Base-by-base conservation (phyloP, 2,888 invertebrate genomes). In the Hypsopygia costalis region DNA sequence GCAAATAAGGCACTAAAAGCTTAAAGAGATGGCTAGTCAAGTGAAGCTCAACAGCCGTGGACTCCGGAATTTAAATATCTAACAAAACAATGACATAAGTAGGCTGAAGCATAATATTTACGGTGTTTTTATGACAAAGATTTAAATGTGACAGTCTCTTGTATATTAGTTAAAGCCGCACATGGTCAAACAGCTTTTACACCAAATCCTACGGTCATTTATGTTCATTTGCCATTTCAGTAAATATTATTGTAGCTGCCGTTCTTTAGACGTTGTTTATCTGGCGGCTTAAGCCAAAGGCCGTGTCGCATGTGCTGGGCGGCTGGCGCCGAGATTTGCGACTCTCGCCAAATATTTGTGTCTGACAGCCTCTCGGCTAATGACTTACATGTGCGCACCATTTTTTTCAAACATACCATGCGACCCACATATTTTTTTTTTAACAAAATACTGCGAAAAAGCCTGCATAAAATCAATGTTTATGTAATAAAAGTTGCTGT, bases 121-220 rank as follows among this genome's bases (percentile, higher is more conserved):
- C n/a, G n/a, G n/a, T n/a, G n/a, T n/a, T n/a, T n/a, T n/a, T n/a
- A n/a, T n/a, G n/a, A n/a, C n/a, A n/a, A n/a, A n/a, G n/a, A n/a
- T n/a, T n/a, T n/a, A n/a, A n/a, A n/a, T n/a, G n/a, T n/a, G n/a
- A n/a, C n/a, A n/a, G n/a, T n/a, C n/a, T n/a, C n/a, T n/a, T 16
- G 4, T 16, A 16, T 4, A 16, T 16, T 16, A 16, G 16, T 16
- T 16, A 16, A 16, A 4, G 3, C 16, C 16, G 4, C 2, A 16
- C 16, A n/a, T 29, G 29, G 5, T n/a, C 39, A 36, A 41, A 29
- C 36, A 37, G 39, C 39, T 29, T 41, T 36, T 68, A 70, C 69
- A 69, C 70, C 68, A 77, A 83, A 87, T 87, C 77, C 79, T 58
- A 80, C 78, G 86, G 76, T 82, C 81, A 83, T 81, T 88, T 87